Evolutionary conservation across 1,140 invertebrate genomes (phyloP), one percentile per base, ranked within the genome.

Genomic region (Drosophila sp.): DNA sequence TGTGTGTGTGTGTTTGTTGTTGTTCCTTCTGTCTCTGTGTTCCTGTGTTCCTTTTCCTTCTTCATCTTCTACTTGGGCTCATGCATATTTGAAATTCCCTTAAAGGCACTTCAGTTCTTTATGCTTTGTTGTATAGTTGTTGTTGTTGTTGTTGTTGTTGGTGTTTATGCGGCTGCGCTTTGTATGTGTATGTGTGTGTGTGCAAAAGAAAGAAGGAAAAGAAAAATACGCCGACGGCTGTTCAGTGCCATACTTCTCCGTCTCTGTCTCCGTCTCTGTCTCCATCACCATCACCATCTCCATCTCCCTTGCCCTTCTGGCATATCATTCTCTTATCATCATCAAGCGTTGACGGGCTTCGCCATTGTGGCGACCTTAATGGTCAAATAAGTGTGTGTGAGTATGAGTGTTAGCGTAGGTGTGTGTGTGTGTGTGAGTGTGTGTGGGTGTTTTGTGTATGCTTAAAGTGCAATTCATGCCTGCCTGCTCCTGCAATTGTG

Each of bases 1-100:
- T 17, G 38, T 32, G 41, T 11, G 27, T 38, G 2, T 38, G 50
- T 10, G 23, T 38, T 2, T 38, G 29, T 10, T 47, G 25, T 33
- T 44, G 25, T 38, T 8, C 17, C 1, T 17, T 62, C 35, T 33
- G 25, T 63, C 54, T n/a, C 17, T 11, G 3, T 30, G 54, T 54
- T 54, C n/a, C 66, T 62, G 33, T 50, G 25, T 27, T 25, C 17
- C 29, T 44, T 27, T 64, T 60, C 32, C 17, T 47, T 72, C 55
- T 71, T 62, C 70, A 70, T n/a, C 50, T 33, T 68, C 67, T 83
- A 72, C 80, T 80, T 84, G 58, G 62, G 62, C 74, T 89, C 85
- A 89, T 89, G 84, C 85, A 89, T 89, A 89, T 89, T 89, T 89
- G 68, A 89, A 80, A 84, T 87, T 87, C 84, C 84, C 84, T 89